Percentiles rank a stretch among this genome's conserved stretches.
These are phyloP conservation scores for Cotesia congregata DNA, from an alignment of 2,888 invertebrate genomes.

Conservation along the genomic window DNA sequence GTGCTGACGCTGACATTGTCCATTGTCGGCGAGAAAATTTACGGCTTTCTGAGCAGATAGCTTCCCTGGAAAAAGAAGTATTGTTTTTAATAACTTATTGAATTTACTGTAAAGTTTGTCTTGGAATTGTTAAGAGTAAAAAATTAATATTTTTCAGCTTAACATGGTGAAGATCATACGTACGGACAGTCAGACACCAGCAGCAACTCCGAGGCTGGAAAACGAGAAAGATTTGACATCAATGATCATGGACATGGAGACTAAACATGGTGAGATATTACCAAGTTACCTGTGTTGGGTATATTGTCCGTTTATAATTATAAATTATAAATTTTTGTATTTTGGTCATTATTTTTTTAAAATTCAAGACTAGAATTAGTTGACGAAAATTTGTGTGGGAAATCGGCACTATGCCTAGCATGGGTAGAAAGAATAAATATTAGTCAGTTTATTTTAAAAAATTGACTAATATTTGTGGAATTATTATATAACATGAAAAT, in stretches of 20 bases:
- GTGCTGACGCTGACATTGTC: conserved; percentile 85
- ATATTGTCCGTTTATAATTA: conserved; percentile 56
- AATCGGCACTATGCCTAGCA: conserved; percentile 69
- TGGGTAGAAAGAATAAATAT: conserved; percentile 54
- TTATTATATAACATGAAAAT: conserved; percentile 57
- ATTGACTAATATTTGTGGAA: conserved; percentile 51
- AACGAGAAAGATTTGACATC: conserved; percentile 80
- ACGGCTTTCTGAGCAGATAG: conserved; percentile 83
- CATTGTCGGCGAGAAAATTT: conserved; percentile 86
- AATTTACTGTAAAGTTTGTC: neutral
- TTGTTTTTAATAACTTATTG: neutral
- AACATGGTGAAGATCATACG: conserved; percentile 66
- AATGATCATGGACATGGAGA: conserved; percentile 84
- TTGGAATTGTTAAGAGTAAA: neutral
- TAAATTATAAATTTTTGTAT: no score
- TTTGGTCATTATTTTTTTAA: no score
- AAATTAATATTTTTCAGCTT: conserved; percentile 55
- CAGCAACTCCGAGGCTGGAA: conserved; percentile 50
- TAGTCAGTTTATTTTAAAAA: neutral
- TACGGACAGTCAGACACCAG: conserved; percentile 49
- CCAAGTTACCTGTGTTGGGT: conserved; percentile 65
- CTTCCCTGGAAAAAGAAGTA: conserved; percentile 86
- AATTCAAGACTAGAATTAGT: conserved; percentile 20
- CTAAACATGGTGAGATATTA: conserved; percentile 82
- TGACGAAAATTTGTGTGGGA: conserved; percentile 60